Base-by-base conservation (phyloP, 53 echinoderm and acorn worm species). In the Mesocentrotus franciscanus region DNA sequence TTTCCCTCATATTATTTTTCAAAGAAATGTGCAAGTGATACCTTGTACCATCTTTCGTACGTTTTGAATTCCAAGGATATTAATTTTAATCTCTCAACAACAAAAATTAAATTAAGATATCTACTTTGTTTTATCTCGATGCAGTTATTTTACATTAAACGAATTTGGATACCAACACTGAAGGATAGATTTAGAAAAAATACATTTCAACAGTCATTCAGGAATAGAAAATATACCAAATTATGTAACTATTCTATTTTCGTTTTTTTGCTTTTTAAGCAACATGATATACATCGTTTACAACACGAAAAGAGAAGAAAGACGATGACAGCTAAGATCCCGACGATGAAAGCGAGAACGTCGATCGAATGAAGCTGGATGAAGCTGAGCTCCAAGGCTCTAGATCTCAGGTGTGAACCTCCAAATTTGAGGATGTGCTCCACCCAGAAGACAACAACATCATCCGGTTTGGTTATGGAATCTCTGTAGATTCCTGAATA, bases 401-500 rank as follows among this genome's bases (percentile, higher is more conserved):
- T 42, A 58, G 81, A 36, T 78, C 61, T 58, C 34, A 93, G 84
- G 26, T 93, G 83, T 56, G 93, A 78, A 35, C 79, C 93, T 27
- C 93, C 93, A 60, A 93, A 93, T 60, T 93, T 93, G 60, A 93
- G 34, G 33, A 93, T 78, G 61, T 93, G 83, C 36, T 93, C 95
- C 17, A 96, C 95, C 96, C 96, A 96, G 89, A 94, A 89, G 4
- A 92, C 96, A 1, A 95, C 70, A 4, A 61, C 71, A 64, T 96
- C 95, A 22, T 85, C 95, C 1, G 81, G 85, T 22, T 60, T 35
- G 4, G 84, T 26, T 5, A 75, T n/a, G 30, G 85, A 57, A 22
- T 96, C 89, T 56, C 30, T 68, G n/a, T 92, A 66, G 64, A 96
- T 96, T 27, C 61, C 87, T 56, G 96, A 95, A 58, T 58, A 87